Evolutionary conservation across 2,888 invertebrate species (phyloP).

Genomic region (Trileptium ribeirensis): DNA sequence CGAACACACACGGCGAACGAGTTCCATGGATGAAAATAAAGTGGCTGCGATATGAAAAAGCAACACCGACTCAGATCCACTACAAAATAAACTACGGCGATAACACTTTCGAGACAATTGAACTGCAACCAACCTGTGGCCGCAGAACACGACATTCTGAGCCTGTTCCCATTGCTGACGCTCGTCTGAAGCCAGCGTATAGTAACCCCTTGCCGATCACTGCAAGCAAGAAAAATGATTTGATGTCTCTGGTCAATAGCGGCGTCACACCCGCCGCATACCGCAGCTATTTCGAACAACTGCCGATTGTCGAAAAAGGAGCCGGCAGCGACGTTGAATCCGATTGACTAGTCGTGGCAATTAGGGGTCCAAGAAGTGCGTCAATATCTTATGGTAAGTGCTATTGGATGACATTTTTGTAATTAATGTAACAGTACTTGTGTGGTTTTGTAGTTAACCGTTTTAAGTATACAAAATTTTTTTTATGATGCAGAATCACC

Average conservation of each 20-base stretch:
- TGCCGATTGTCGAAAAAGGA: too few species aligned
- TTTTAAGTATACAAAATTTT: too few species aligned
- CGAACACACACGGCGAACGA: not conserved
- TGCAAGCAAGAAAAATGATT: not conserved
- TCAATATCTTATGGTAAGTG: too few species aligned
- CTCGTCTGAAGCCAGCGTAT: not conserved
- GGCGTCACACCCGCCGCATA: not conserved
- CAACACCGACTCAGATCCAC: not conserved
- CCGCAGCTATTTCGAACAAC: not conserved
- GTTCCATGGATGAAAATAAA: not conserved
- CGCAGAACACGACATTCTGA: not conserved
- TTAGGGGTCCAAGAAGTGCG: too few species aligned
- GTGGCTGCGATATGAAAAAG: not conserved
- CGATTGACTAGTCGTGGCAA: too few species aligned
- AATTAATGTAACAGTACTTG: too few species aligned
- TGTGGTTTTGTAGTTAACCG: too few species aligned
- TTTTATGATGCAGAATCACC: too few species aligned
- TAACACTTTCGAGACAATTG: not conserved
- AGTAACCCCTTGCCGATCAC: not conserved
- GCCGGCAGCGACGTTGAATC: too few species aligned
- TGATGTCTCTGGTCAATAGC: not conserved
- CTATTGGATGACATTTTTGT: too few species aligned
- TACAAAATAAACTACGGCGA: not conserved
- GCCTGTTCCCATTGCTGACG: not conserved
- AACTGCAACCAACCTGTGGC: not conserved